A percentile compares a stretch with the other conserved stretches of the same genome.
Evolutionary conservation across 1,140 invertebrate genomes (phyloP).

Genomic region (Gryon sp.): DNA sequence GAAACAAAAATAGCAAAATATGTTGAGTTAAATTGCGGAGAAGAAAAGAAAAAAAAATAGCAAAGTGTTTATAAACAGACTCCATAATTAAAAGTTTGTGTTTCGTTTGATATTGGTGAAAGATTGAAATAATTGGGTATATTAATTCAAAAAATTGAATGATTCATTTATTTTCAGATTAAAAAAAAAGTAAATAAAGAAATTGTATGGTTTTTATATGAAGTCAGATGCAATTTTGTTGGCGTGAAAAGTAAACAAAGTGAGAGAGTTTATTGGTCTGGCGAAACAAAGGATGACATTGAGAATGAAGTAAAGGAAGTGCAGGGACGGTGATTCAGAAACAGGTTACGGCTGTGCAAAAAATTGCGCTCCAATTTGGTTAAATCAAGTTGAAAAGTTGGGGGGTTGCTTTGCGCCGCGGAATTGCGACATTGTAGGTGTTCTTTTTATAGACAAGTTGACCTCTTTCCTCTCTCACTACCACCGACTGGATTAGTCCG

Average conservation of each 20-base stretch:
- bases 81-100: background rate
- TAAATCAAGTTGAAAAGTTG: conserved; percentile 62
- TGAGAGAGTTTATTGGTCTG: conserved; percentile 32
- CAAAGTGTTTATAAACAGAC: background rate
- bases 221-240: too few species aligned
- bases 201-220: too few species aligned
- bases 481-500: conserved; percentile 64
- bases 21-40: background rate
- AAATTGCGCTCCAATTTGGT: conserved; percentile 58
- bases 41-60: conserved; percentile 1
- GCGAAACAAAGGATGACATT: conserved; percentile 47
- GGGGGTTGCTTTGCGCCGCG: conserved; percentile 48
- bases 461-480: conserved; percentile 73
- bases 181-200: background rate
- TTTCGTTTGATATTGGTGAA: too few species aligned
- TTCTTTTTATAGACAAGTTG: conserved; percentile 77
- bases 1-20: too few species aligned
- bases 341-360: conserved; percentile 60
- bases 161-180: too few species aligned
- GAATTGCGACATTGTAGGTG: conserved; percentile 65
- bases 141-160: too few species aligned
- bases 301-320: conserved; percentile 44
- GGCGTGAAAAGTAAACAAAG: too few species aligned
- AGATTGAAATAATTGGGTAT: too few species aligned
- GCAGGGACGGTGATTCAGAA: conserved; percentile 60